phyloP scores from a whole-genome alignment of 2,888 invertebrate genomes.

The Dicyrtomina minuta region DNA sequence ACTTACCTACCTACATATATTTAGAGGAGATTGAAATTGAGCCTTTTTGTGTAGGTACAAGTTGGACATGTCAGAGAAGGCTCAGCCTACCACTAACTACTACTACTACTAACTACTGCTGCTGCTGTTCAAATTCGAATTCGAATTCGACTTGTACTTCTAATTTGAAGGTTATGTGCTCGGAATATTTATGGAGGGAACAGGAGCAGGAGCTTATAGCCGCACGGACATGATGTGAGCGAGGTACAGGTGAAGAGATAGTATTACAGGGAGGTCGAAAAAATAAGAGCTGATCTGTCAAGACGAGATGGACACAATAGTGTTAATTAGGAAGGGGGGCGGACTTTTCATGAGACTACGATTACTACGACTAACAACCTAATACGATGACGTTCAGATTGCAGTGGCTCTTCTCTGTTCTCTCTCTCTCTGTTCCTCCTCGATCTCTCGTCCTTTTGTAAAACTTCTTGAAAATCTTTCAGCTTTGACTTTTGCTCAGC shows the following conservation, averaged over 20 bases:
- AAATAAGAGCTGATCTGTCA: constrained; percentile 46
- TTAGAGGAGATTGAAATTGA: not conserved
- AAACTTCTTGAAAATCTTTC: too few species aligned
- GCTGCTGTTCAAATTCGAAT: not conserved
- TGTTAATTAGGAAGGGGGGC: constrained; percentile 49
- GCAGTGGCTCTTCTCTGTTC: not conserved
- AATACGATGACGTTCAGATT: constrained; percentile 26
- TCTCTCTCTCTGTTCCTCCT: not conserved
- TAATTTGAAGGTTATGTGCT: not conserved
- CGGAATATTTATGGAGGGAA: not conserved
- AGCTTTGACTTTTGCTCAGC: too few species aligned
- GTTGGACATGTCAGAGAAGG: too few species aligned
- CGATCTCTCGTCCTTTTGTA: not conserved
- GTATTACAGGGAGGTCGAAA: not conserved
- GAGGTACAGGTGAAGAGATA: not conserved
- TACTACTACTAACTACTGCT: too few species aligned
- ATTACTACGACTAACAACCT: constrained; percentile 15
- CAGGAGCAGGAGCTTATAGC: not conserved
- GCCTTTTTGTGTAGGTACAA: too few species aligned
- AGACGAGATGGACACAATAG: constrained; percentile 49
- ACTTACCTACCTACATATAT: too few species aligned
- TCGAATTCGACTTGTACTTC: not conserved
- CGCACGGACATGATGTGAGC: not conserved
- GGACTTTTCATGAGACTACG: constrained; percentile 40
- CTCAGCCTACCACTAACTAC: too few species aligned